Evolutionary conservation across 2,113 vertebrate genomes (phyloP).

Genomic region (Plotosus lineatus): DNA sequence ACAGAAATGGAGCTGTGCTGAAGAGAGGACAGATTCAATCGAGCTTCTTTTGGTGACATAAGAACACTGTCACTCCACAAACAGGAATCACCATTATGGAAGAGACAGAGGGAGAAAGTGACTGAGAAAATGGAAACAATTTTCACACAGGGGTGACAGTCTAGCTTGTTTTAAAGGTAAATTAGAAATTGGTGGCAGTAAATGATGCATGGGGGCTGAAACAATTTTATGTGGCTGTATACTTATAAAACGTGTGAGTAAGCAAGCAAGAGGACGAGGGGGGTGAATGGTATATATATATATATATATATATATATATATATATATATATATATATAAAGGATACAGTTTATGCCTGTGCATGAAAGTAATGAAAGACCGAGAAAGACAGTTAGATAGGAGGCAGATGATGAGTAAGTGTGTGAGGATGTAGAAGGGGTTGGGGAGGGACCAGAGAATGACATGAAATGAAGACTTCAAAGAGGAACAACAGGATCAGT

Average conservation of each 20-base stretch:
- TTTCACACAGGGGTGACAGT: constrained; percentile 13
- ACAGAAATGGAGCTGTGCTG: not conserved
- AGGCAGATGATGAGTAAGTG: not conserved
- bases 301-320: too few relatives aligned
- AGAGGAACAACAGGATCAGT: constrained; percentile 41
- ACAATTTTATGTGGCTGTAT: not conserved
- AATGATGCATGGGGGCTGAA: not conserved
- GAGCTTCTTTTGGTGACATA: constrained; percentile 16
- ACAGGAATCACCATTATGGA: constrained; percentile 23
- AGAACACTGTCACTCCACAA: constrained; percentile 25
- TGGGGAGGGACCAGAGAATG: not conserved
- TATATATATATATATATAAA: too few relatives aligned
- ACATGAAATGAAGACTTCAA: constrained; percentile 46
- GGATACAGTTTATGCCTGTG: not conserved
- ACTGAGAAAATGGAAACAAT: not conserved
- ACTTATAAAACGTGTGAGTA: not conserved
- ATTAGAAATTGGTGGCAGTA: constrained; percentile 6
- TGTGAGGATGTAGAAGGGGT: constrained; percentile 3
- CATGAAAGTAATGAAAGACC: not conserved
- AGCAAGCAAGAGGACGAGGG: not conserved
- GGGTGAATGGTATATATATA: not conserved
- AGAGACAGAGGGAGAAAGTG: not conserved
- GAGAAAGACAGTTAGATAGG: not conserved
- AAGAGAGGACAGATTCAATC: constrained; percentile 2
- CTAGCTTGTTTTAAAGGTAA: constrained; percentile 21